phyloP scores from a whole-genome alignment of 2,797 vertebrate species.

The Paguma larvata region DNA sequence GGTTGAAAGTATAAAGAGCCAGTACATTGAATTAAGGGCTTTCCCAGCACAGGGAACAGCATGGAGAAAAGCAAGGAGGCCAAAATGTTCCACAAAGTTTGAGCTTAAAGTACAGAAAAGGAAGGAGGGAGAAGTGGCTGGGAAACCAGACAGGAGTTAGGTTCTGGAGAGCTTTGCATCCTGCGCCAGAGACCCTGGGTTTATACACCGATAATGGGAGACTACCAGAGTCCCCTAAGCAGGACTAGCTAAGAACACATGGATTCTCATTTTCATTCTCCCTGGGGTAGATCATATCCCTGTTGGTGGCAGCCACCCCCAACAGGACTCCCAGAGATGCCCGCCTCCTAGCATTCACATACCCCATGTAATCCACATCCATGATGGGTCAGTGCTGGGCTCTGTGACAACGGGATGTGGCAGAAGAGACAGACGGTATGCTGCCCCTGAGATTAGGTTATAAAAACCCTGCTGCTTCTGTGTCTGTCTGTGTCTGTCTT shows the following conservation, averaged over 20 bases:
- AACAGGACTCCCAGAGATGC: not conserved
- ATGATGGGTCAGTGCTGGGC: not conserved
- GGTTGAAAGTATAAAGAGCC: not conserved
- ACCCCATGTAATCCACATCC: not conserved
- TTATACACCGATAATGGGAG: not conserved
- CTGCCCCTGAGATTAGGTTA: not conserved
- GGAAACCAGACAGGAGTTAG: not conserved
- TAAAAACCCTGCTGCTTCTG: not conserved
- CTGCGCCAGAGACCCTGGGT: not conserved
- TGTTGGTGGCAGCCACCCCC: not conserved
- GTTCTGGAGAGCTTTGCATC: not conserved
- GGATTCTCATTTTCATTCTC: not conserved
- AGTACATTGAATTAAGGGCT: not conserved
- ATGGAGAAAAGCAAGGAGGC: not conserved
- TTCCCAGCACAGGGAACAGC: not conserved
- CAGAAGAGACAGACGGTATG: not conserved
- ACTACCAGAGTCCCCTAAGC: not conserved
- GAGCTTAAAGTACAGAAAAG: not conserved
- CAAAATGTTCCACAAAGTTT: not conserved
- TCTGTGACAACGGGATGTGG: not conserved
- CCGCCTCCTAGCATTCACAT: not conserved
- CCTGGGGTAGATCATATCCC: not conserved
- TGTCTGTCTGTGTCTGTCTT: not conserved
- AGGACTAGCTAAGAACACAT: not conserved
- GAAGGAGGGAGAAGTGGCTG: not conserved